These are phyloP conservation scores for Amphiduros pacificus DNA, from an alignment of 2,888 invertebrate species.

Conservation along the genomic window DNA sequence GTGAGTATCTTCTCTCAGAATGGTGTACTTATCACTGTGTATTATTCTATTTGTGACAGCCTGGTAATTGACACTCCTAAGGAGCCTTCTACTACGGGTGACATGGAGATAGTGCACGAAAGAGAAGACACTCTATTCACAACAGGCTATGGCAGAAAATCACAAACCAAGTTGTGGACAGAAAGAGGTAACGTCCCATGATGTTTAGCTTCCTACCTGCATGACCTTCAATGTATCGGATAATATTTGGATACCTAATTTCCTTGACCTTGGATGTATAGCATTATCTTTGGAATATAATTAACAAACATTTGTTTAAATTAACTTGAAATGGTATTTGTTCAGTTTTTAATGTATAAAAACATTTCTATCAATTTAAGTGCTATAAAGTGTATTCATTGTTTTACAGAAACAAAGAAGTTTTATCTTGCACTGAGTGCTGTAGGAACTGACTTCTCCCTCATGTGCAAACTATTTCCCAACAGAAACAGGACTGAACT, in stretches of 20 bases:
- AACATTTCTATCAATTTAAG: too few relatives aligned
- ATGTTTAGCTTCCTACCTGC: too few relatives aligned
- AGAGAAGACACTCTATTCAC: neutral
- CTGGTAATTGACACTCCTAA: constrained; percentile 14
- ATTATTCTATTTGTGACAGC: constrained; percentile 1
- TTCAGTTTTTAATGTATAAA: too few relatives aligned
- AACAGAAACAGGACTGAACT: constrained; percentile 78
- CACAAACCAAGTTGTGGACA: constrained; percentile 9
- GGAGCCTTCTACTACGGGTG: neutral
- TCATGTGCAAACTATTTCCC: constrained; percentile 81
- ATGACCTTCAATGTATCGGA: too few relatives aligned
- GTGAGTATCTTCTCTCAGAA: too few relatives aligned
- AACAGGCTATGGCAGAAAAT: neutral
- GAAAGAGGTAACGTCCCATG: constrained; percentile 14
- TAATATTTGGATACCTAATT: too few relatives aligned
- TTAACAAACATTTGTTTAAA: too few relatives aligned
- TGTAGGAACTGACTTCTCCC: constrained; percentile 88
- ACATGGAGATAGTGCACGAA: constrained; percentile 17
- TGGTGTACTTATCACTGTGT: too few relatives aligned
- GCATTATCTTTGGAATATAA: too few relatives aligned
- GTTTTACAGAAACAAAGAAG: constrained; percentile 29
- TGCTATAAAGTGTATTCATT: too few relatives aligned
- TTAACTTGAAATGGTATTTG: too few relatives aligned
- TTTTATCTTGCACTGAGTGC: constrained; percentile 89
- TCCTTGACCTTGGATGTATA: too few relatives aligned